Conservation (phyloP, 2,113 vertebrate genomes). For the Bettongia penicillata region DNA sequence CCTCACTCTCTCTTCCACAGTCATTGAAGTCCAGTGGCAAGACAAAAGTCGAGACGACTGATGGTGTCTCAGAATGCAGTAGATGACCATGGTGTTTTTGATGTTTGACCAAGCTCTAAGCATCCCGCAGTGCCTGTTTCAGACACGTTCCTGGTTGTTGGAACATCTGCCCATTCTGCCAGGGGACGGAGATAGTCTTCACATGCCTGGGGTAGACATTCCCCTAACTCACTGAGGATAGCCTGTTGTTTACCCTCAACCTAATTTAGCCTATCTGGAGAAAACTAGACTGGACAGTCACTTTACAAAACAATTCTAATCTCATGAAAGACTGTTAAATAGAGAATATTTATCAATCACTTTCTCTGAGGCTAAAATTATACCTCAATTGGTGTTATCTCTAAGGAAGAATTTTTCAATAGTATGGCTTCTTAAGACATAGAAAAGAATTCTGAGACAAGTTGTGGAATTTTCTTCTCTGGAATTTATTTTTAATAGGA, state of each 20-base stretch:
- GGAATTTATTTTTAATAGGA: not conserved
- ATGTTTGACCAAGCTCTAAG: no score
- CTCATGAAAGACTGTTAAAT: not conserved
- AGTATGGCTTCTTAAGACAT: slow-evolving; percentile 28
- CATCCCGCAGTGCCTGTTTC: no score
- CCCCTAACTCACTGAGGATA: no score
- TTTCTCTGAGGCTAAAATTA: not conserved
- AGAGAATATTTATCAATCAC: not conserved
- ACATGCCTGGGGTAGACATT: no score
- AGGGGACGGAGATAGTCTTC: no score
- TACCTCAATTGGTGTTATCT: slow-evolving; percentile 5
- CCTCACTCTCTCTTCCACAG: no score
- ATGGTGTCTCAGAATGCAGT: no score
- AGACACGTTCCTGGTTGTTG: no score
- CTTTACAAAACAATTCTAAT: slow-evolving; percentile 32
- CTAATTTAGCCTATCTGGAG: not conserved
- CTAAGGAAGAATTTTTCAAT: slow-evolving; percentile 9
- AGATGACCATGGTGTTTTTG: no score
- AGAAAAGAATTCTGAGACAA: slow-evolving; percentile 16
- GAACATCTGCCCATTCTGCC: no score
- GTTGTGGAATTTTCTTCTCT: not conserved
- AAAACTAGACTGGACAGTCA: slow-evolving; percentile 2
- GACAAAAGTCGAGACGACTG: no score
- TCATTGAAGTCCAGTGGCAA: no score
- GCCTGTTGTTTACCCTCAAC: not conserved